These are phyloP conservation scores for Stomorhina lunata DNA, from an alignment of 2,888 invertebrate genomes.

Conservation along the genomic window DNA sequence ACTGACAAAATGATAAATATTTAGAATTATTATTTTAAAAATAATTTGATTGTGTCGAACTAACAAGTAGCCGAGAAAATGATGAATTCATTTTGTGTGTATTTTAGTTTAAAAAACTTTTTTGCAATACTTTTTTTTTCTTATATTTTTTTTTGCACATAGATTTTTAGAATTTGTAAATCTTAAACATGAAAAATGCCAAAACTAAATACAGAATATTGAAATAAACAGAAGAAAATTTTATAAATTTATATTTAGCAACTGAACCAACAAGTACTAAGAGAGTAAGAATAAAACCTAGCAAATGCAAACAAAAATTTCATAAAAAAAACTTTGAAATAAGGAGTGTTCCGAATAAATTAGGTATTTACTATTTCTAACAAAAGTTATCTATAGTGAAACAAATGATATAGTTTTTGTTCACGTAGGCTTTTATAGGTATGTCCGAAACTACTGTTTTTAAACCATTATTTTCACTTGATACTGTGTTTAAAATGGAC, in stretches of 20 bases:
- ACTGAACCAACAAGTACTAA: too few relatives aligned
- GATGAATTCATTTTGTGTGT: conserved; percentile 40
- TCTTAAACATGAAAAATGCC: conserved; percentile 44
- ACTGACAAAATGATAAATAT: conserved; percentile 26
- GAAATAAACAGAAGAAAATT: conserved; percentile 44
- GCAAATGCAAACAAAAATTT: conserved; percentile 18
- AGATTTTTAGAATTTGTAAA: conserved; percentile 26
- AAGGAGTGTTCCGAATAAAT: too few relatives aligned
- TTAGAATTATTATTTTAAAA: conserved; percentile 14
- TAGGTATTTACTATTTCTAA: too few relatives aligned
- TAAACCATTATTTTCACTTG: too few relatives aligned
- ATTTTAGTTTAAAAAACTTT: conserved; percentile 20
- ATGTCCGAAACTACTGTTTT: too few relatives aligned
- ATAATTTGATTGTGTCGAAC: conserved; percentile 34
- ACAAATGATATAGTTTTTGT: too few relatives aligned
- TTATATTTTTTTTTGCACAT: too few relatives aligned
- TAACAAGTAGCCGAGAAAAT: conserved; percentile 48
- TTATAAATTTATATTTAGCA: conserved; percentile 54
- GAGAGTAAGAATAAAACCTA: conserved; percentile 31
- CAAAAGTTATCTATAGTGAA: too few relatives aligned
- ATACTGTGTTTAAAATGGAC: too few relatives aligned
- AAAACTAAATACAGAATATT: conserved; percentile 38
- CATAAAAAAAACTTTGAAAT: background rate
- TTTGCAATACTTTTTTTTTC: background rate
- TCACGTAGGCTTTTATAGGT: too few relatives aligned